Base-by-base conservation (phyloP, 2,888 invertebrate species). In the Xestia sexstrigata region DNA sequence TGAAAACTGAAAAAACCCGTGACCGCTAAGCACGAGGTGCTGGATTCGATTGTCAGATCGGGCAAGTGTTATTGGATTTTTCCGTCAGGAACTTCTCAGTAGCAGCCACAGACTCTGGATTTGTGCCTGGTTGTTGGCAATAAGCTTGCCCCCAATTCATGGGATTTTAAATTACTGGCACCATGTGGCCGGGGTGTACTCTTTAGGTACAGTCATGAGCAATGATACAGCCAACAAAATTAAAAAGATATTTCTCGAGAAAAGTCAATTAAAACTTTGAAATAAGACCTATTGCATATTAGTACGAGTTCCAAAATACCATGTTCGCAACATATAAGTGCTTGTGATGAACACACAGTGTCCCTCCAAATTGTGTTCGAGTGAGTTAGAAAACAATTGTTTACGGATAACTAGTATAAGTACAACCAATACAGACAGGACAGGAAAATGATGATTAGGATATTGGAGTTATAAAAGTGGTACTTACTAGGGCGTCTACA, bases 401-500 rank as follows among this genome's bases (percentile, higher is more conserved):
- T 6, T n/a, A 6, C 20, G 8, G 23, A 58, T 13, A 58, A 5
- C 26, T 58, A n/a, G n/a, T n/a, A n/a, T n/a, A 60, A 30, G 60
- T 60, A 30, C 52, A 9, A 9, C 23, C 11, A 23, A 17, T 30
- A 20, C 30, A 3, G 35, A 11, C 30, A 62, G 35, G 35, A 11
- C 30, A 62, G 35, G 63, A 39, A 63, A 39, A 63, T 23, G 13
- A 39, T 35, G 11, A 23, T 35, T 20, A 35, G 35, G 26, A 62
- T 13, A 13, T 26, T 15, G 3, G 26, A 75, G 15, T 62, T 42
- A 49, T 30, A 75, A 39, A 49, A 49, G 49, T 49, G 49, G 20
- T 60, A 65, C 84, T 80, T 30, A 82, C 82, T 17, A 69, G 17
- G 9, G 49, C 42, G 1, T 82, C 82, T 4, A 58, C 7, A 30